phyloP scores from a whole-genome alignment of 2,888 invertebrate genomes.

The Cataglyphis cursor region DNA sequence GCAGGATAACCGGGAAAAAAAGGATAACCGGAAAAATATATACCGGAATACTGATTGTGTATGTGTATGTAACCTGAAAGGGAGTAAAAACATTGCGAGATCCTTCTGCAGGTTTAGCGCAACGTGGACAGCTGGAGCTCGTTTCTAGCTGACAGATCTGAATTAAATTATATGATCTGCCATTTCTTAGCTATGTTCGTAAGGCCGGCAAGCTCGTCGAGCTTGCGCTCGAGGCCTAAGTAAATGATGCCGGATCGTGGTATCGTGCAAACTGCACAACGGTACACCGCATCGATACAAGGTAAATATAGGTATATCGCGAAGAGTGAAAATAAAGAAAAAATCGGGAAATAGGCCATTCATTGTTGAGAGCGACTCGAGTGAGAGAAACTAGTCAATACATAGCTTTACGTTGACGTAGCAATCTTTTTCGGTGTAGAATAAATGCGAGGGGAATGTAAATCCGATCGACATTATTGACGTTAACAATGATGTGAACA shows the following conservation, averaged over 20 bases:
- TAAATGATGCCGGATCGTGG: conserved; percentile 26
- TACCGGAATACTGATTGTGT: not conserved
- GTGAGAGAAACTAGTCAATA: conserved; percentile 86
- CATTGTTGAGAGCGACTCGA: conserved; percentile 79
- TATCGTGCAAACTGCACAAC: conserved; percentile 41
- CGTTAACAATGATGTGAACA: conserved; percentile 48
- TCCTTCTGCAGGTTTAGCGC: conserved; percentile 1
- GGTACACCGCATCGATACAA: conserved; percentile 53
- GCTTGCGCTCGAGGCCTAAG: conserved; percentile 51
- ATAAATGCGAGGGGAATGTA: conserved; percentile 63
- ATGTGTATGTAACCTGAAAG: not conserved
- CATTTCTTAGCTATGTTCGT: conserved; percentile 17
- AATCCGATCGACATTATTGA: conserved; percentile 59
- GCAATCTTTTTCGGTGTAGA: conserved; percentile 73
- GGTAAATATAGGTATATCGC: conserved; percentile 43
- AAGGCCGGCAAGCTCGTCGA: conserved; percentile 51
- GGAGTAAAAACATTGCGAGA: conserved; percentile 1
- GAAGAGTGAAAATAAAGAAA: conserved; percentile 19
- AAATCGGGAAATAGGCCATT: conserved; percentile 74
- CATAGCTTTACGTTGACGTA: conserved; percentile 86
- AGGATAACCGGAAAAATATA: conserved; percentile 3
- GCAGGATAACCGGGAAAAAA: not conserved
- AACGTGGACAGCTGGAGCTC: conserved; percentile 31
- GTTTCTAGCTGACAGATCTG: conserved; percentile 21
- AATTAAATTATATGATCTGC: conserved; percentile 6